Percentiles rank a stretch among this genome's conserved stretches.
phyloP scores from a whole-genome alignment of 2,113 vertebrate species.

The Nanger granti region DNA sequence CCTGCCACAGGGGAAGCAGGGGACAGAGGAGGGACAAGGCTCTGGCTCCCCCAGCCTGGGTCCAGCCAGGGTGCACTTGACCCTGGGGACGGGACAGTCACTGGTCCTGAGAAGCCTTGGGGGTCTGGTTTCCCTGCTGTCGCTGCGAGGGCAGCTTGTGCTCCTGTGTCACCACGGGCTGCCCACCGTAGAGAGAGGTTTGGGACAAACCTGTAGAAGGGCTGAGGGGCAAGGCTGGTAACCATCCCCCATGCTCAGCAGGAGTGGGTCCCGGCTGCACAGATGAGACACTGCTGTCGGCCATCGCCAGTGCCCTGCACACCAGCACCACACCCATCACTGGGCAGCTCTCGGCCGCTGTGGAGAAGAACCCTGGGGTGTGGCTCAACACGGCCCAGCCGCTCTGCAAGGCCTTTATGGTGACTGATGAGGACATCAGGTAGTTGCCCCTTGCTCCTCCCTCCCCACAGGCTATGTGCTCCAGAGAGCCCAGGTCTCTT shows the following conservation, averaged over 20 bases:
- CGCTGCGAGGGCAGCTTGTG: rapidly evolving
- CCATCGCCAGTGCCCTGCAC: constrained; percentile 96
- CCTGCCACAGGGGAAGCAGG: too few relatives aligned
- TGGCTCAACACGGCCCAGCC: constrained; percentile 98
- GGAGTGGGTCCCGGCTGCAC: constrained; percentile 97
- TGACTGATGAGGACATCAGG: constrained; percentile 99
- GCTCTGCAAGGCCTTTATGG: constrained; percentile 97
- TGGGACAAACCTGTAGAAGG: rapidly evolving
- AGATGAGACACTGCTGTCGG: constrained; percentile 94
- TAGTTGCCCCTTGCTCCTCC: constrained; percentile 49
- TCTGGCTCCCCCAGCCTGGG: not conserved
- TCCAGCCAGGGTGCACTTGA: not conserved
- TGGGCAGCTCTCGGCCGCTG: constrained; percentile 93
- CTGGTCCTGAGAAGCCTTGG: not conserved
- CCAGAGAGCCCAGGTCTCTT: not conserved
- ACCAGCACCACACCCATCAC: constrained; percentile 97
- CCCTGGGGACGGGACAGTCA: not conserved
- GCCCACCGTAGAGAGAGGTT: too few relatives aligned
- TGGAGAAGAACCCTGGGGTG: constrained; percentile 98
- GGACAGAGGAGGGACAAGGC: not conserved
- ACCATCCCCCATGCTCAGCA: constrained; percentile 28
- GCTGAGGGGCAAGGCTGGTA: not conserved
- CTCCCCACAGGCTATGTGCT: not conserved
- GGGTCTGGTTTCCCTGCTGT: not conserved
- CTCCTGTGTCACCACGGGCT: not conserved